Evolutionary conservation across 2,113 vertebrate genomes (phyloP), one percentile per base, ranked within the genome.

Genomic region (Perca fluviatilis): DNA sequence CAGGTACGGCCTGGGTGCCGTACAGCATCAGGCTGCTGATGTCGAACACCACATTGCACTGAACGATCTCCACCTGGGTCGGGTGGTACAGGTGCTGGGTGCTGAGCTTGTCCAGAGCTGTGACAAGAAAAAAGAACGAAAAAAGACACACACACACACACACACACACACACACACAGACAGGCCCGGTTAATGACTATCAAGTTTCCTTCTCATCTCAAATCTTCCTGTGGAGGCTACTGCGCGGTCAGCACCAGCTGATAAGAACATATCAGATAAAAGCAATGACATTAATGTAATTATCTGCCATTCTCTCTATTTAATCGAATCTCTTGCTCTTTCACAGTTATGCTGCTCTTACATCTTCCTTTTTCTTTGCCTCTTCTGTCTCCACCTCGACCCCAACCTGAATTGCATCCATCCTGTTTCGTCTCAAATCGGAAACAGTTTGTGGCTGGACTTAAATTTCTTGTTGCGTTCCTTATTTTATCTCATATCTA

Each of bases 1-100:
- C 96, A 0, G 98, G 98, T 66, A 99, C 94, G 18, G 98, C 98
- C 91, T 99, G 97, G 15, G 98, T 99, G 79, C 98, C 98, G 6
- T 99, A 99, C 3, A 99, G 92, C 97, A 99, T 99, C 88, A 99
- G 96, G 93, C 98, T 99, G 94, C 98, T 97, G 86, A 99, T 99
- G 87, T 99, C 98, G 64, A 99, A 99, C 84, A 99, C 98, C 91
- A 99, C 98, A 43, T 97, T 99, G 95, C 96, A 98, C 92, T 99
- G 98, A 74, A 99, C 98, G 23, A 99, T 98, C 95, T 99, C 98
- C 92, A 99, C 98, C 94, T 98, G 98, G 89, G 97, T 97, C 16
- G 97, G 94, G 61, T 98, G 97, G 82, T 97, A 98, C 84, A 97
- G 85, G 72, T 97, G 95, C 72, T 98, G 98, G 89, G 97, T 95